Conservation (phyloP, 2,888 invertebrate genomes). For the Rhaphigaster nebulosa region DNA sequence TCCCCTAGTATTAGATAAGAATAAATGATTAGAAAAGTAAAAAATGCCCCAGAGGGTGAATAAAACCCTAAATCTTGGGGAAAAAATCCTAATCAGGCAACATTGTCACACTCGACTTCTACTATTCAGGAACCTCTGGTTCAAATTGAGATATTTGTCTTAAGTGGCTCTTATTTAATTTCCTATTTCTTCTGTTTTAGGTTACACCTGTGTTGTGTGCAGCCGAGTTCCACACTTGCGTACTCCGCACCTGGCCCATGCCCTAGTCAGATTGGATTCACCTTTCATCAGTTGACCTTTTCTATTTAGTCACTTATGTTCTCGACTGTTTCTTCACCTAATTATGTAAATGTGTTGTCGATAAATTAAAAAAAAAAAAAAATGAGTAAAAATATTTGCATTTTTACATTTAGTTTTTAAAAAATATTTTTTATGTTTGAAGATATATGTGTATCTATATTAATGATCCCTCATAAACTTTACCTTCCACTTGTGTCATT, state of each 20-base stretch:
- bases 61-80: no score
- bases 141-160: not conserved
- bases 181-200: conserved; percentile 7
- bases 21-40: no score
- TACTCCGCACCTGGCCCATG: conserved; percentile 54
- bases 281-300: conserved; percentile 55
- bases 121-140: not conserved
- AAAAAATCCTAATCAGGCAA: no score
- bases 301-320: conserved; percentile 56
- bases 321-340: conserved; percentile 44
- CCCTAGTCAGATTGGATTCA: conserved; percentile 58
- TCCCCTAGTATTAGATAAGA: no score
- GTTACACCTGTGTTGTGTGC: conserved; percentile 36
- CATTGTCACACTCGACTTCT: not conserved
- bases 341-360: conserved; percentile 44
- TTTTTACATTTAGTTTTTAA: conserved; percentile 55
- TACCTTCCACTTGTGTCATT: conserved; percentile 59
- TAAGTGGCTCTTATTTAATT: not conserved
- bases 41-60: no score
- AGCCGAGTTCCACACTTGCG: conserved; percentile 49
- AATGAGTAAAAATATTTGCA: conserved; percentile 37
- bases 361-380: conserved; percentile 20
- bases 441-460: conserved; percentile 43
- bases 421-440: conserved; percentile 24
- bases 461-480: conserved; percentile 28